phyloP scores from a whole-genome alignment of 2,888 invertebrate genomes.

The Ophion costatus region DNA sequence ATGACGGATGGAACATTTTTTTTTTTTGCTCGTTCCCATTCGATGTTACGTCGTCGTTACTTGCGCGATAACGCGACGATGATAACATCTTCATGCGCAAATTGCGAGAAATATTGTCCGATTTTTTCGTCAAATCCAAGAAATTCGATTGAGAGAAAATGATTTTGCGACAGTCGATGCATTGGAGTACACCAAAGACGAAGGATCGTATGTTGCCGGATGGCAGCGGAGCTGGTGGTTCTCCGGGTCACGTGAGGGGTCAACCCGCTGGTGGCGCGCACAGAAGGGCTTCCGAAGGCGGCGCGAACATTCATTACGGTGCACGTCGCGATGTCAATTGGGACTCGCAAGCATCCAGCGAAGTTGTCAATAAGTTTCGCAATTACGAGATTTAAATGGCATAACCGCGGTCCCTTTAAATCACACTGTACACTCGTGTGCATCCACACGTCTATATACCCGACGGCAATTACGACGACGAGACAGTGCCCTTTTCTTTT shows the following conservation, averaged over 20 bases:
- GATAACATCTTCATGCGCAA: too few species aligned
- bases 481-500: constrained; percentile 8
- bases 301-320: constrained; percentile 90
- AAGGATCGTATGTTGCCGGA: constrained; percentile 94
- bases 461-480: background rate
- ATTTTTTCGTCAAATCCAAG: background rate
- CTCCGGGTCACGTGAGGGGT: constrained; percentile 86
- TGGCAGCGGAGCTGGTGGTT: constrained; percentile 83
- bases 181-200: constrained; percentile 95
- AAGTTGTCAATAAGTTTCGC: constrained; percentile 94
- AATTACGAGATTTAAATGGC: constrained; percentile 94
- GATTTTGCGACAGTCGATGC: constrained; percentile 89
- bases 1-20: background rate
- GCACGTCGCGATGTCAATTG: constrained; percentile 85
- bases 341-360: constrained; percentile 90
- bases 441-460: background rate
- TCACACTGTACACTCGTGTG: constrained; percentile 15
- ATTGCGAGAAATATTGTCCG: background rate
- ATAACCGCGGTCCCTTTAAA: background rate
- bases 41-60: background rate
- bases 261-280: constrained; percentile 85
- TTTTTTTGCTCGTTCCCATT: background rate
- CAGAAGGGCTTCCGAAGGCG: constrained; percentile 93
- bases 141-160: constrained; percentile 19
- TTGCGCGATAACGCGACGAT: background rate